Percentiles rank a stretch among this genome's conserved stretches.
These are phyloP conservation scores for Spodoptera picta DNA, from an alignment of 2,888 invertebrate species.

Conservation along the genomic window DNA sequence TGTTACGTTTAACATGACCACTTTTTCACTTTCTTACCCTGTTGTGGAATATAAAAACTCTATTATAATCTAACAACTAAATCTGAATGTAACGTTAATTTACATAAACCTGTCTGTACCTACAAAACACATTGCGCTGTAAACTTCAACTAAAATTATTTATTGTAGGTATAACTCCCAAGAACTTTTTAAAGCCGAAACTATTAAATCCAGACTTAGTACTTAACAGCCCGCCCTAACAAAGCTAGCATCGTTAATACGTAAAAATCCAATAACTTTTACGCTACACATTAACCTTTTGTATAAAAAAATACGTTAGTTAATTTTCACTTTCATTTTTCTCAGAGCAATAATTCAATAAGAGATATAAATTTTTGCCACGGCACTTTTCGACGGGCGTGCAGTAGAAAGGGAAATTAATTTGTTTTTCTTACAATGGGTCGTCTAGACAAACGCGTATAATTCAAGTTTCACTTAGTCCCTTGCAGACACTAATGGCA, in stretches of 20 bases:
- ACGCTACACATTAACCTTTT: conserved; percentile 49
- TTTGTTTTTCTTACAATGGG: conserved; percentile 88
- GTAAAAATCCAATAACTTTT: conserved; percentile 29
- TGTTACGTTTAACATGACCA: too few relatives aligned
- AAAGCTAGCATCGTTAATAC: conserved; percentile 15
- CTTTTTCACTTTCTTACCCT: too few relatives aligned
- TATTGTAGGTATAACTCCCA: conserved; percentile 3
- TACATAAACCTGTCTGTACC: too few relatives aligned
- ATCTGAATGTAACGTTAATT: too few relatives aligned
- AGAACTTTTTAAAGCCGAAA: conserved; percentile 25
- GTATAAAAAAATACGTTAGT: conserved; percentile 64
- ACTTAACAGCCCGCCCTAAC: conserved; percentile 18
- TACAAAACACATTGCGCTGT: conserved; percentile 12
- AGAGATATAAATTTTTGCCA: conserved; percentile 80
- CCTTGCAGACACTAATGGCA: conserved; percentile 80
- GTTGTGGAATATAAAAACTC: too few relatives aligned
- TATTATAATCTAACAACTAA: too few relatives aligned
- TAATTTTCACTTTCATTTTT: conserved; percentile 77
- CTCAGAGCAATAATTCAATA: conserved; percentile 78
- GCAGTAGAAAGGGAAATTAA: conserved; percentile 83
- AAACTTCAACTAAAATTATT: not conserved
- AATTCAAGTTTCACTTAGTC: conserved; percentile 87
- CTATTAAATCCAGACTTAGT: conserved; percentile 32
- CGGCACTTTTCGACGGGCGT: conserved; percentile 80
- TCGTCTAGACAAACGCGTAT: conserved; percentile 87